Evolutionary conservation across 2,113 vertebrate species (phyloP).

Genomic region (Centropus bengalensis): DNA sequence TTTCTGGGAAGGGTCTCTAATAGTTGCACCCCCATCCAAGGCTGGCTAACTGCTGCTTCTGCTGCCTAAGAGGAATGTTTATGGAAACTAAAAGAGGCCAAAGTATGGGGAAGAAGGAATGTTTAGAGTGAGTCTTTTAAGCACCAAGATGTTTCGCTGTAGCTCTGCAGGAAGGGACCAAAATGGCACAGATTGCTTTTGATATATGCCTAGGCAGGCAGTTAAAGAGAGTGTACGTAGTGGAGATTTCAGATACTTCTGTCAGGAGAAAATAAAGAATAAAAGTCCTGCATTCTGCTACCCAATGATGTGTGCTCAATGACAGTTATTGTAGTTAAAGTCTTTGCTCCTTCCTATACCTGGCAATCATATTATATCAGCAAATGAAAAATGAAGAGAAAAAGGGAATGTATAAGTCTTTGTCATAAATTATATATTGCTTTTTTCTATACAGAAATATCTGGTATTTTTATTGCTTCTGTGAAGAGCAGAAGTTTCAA

Average conservation of each 20-base stretch:
- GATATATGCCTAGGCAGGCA: not conserved
- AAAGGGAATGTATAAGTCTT: not conserved
- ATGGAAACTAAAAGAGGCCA: slow-evolving; percentile 5
- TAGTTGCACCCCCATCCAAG: not conserved
- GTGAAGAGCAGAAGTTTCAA: not conserved
- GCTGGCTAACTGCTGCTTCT: not conserved
- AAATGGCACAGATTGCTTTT: not conserved
- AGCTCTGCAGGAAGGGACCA: not conserved
- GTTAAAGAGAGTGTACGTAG: not conserved
- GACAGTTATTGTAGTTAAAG: not conserved
- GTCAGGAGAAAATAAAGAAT: not conserved
- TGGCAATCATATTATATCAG: not conserved
- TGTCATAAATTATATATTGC: not conserved
- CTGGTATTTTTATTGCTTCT: not conserved
- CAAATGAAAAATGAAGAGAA: not conserved
- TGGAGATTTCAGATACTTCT: not conserved
- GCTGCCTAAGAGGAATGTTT: not conserved
- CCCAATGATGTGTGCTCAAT: not conserved
- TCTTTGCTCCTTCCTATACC: not conserved
- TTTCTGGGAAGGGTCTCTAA: not conserved
- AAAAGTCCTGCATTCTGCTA: not conserved
- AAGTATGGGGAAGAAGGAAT: not conserved
- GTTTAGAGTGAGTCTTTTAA: not conserved
- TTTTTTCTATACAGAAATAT: not conserved
- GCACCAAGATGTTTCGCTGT: not conserved